Conservation (phyloP, 2,113 vertebrate species). For the Paradisaea rubra region DNA sequence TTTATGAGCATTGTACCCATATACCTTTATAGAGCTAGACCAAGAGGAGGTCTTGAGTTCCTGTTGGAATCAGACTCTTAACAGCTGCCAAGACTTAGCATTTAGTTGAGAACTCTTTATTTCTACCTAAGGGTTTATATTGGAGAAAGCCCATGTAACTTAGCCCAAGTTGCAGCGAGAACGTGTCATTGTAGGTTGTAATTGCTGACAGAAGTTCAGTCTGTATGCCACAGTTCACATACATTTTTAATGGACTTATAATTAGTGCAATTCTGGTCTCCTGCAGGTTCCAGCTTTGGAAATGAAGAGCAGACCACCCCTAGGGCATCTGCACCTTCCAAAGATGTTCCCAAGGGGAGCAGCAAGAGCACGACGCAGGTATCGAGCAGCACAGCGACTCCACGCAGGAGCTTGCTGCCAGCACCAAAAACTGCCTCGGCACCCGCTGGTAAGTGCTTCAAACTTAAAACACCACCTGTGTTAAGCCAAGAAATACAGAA, state of each 20-base stretch:
- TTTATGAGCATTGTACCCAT: background rate
- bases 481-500: background rate
- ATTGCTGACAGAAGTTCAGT: background rate
- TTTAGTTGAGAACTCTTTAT: background rate
- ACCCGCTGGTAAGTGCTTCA: constrained; percentile 65
- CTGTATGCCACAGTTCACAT: background rate
- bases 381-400: constrained; percentile 62
- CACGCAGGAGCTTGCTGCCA: constrained; percentile 80
- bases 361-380: constrained; percentile 48
- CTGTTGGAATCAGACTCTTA: background rate
- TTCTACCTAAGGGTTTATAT: background rate
- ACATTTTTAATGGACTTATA: constrained; percentile 60
- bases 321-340: constrained; percentile 64
- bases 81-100: background rate
- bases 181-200: background rate
- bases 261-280: constrained; percentile 44
- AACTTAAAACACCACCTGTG: background rate
- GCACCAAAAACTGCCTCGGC: constrained; percentile 68
- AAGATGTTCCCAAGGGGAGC: constrained; percentile 68
- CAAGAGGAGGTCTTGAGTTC: background rate
- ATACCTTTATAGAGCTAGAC: background rate
- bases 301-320: constrained; percentile 74
- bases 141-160: background rate
- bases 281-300: constrained; percentile 77
- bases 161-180: background rate